Base-by-base conservation (phyloP, 1,140 invertebrate genomes). In the Saccostrea echinata region DNA sequence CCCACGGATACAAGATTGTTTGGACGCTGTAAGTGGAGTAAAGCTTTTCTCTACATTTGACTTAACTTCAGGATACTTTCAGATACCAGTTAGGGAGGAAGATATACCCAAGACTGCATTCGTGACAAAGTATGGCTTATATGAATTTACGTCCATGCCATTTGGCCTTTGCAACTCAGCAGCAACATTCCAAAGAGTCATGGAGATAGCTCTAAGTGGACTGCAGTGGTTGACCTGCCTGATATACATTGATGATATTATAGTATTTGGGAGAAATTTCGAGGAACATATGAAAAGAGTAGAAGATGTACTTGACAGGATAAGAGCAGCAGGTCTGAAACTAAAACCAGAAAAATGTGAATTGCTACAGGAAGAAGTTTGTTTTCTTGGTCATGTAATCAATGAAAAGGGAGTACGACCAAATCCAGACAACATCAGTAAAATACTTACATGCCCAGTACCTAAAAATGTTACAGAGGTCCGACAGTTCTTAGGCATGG, bases 191-290 rank as follows among this genome's bases (percentile, higher is more conserved):
- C 51, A 88, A 35, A 43, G 89, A 12, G 33, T 86, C 6, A 91
- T 91, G 61, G 89, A 90, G 64, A 52, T 86, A 6, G 83, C 81
- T 9, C 81, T 91, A 11, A 84, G 33, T 13, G 84, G 86, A n/a
- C n/a, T 30, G 18, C 85, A 89, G 16, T 91, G 88, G 82, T 81
- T 71, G 82, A 86, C 35, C 12, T 84, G 76, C 12, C 84, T 90
- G 13, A 85, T 91, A 4, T 90, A 92, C 80, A 80, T 92, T 16
- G 91, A 92, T 76, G 91, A 91, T 51, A 83, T 93, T 24, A 68
- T 90, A 12, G 76, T 89, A 9, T 88, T 86, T 80, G 55, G 52
- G 52, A 68, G 85, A 24, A 80, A 83, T 3, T 88, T 92, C 68
- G 84, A 88, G 21, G 68, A 85, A 33, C 87, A 90, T 83, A 35